Evolutionary conservation across 35 echinoderm and acorn worm species (phyloP), one percentile per base, ranked within the genome.

Genomic region (Anneissia japonica): DNA sequence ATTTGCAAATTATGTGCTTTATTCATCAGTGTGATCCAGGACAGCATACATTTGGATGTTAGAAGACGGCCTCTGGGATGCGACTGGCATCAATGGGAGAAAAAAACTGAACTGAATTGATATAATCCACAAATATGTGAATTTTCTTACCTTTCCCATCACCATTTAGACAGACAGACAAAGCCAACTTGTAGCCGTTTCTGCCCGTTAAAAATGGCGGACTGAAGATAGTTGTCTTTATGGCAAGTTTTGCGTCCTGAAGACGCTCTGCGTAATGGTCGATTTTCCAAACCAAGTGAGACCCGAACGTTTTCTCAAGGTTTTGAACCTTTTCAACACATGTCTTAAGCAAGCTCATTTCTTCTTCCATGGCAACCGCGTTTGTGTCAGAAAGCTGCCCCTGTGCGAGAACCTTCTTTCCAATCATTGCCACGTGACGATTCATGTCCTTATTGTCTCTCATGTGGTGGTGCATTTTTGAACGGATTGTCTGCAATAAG

Each of bases 271-370:
- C 92, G 37, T 97, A 99, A 21, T 85, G 74, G 83, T 91, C 88
- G 16, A 99, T 94, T 55, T 99, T 99, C 95, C 96, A 99, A 4
- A 99, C 96, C 11, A 99, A 84, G 75, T 99, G 96, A 14, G 96
- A 99, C 30, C 96, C 95, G 39, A 91, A 99, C 74, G 94, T 86
- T 79, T 94, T 99, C 84, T 99, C 96, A 3, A 99, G 84, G 73
- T 99, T 92, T 32, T 74, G 92, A 13, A 99, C 96, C 45, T 99
- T 99, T 30, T 99, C 89, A 26, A 91, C 88, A 64, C 95, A 97
- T 30, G 56, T 75, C 55, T 77, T 73, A 32, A 97, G 64, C 19
- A 88, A 91, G 6, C 89, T 88, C 86, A 91, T 99, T 34, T 94
- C 86, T 7, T 91, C 79, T 11, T 39, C 35, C 19, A 99, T 75